Base-by-base conservation (phyloP, 1,140 invertebrate species). In the Drosophila mauritiana region DNA sequence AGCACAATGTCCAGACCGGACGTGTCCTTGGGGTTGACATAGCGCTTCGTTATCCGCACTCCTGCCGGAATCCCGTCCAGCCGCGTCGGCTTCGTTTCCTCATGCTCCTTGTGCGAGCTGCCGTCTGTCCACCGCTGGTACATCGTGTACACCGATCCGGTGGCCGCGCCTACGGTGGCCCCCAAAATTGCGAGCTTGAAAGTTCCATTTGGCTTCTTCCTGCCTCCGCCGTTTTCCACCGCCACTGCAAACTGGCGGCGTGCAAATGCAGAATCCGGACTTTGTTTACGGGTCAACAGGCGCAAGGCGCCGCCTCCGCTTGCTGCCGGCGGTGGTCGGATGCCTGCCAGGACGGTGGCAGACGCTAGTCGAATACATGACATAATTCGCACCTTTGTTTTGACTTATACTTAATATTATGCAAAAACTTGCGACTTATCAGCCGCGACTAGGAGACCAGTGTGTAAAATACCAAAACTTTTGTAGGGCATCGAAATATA, bases 1-100 rank as follows among this genome's bases (percentile, higher is more conserved):
- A 99, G 93, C 1, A 97, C 97, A 15, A 99, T 92, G 79, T 98
- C 96, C 48, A 99, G 93, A 11, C 96, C 95, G 57, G 94, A 95
- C 6, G 93, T 93, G 92, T 98, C 97, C 15, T 94, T 93, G 10
- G 94, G 93, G 91, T 93, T 95, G 7, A 94, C 75, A 56, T 96
- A 93, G 95, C 95, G 88, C 56, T 94, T 93, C 0, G 95, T 83
- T 17, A 94, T 58, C 40, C 93, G 89, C 39, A 93, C 90, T n/a
- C 92, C 80, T 15, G 92, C 73, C 2, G 92, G 92, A 61, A 93
- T 91, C 43, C 93, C 91, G 5, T 94, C 93, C 2, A 93, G 57
- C 27, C 93, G 78, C 55, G 93, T 93, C 39, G 93, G 90, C 55
- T 92, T 90, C 2, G 73, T 85, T 20, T 80, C 80, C 43, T 92